Evolutionary conservation across 2,113 vertebrate genomes (phyloP).

Genomic region (Leptosomus discolor): DNA sequence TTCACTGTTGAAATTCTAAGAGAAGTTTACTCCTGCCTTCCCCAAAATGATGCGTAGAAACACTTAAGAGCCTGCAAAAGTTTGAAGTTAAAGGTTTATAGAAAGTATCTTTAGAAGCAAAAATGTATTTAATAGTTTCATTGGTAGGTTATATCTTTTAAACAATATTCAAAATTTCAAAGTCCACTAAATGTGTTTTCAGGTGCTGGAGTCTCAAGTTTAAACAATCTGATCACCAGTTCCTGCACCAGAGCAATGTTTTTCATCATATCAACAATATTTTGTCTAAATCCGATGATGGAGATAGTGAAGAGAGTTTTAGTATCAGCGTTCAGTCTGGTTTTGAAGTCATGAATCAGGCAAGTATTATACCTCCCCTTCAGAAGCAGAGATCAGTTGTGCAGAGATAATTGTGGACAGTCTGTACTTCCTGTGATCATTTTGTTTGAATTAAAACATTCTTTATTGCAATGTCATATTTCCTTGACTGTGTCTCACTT

Average conservation of each 20-base stretch:
- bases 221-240: constrained; percentile 98
- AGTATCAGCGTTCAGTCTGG: constrained; percentile 97
- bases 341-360: constrained; percentile 96
- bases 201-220: constrained; percentile 99
- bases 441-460: not conserved
- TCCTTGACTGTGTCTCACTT: not conserved
- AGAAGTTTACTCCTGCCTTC: not conserved
- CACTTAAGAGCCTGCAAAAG: not conserved
- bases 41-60: not conserved
- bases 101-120: not conserved
- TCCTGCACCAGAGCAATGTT: constrained; percentile 98
- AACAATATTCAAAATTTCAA: not conserved
- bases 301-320: constrained; percentile 97
- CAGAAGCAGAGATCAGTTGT: not conserved
- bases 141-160: not conserved
- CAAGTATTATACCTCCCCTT: constrained; percentile 46
- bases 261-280: constrained; percentile 99
- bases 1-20: not conserved
- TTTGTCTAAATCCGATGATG: constrained; percentile 97
- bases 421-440: not conserved
- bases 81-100: not conserved
- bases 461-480: not conserved
- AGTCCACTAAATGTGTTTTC: constrained; percentile 10
- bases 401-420: not conserved
- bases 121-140: not conserved